Base-by-base conservation (phyloP, 1,140 invertebrate species). In the Galendromus occidentalis region DNA sequence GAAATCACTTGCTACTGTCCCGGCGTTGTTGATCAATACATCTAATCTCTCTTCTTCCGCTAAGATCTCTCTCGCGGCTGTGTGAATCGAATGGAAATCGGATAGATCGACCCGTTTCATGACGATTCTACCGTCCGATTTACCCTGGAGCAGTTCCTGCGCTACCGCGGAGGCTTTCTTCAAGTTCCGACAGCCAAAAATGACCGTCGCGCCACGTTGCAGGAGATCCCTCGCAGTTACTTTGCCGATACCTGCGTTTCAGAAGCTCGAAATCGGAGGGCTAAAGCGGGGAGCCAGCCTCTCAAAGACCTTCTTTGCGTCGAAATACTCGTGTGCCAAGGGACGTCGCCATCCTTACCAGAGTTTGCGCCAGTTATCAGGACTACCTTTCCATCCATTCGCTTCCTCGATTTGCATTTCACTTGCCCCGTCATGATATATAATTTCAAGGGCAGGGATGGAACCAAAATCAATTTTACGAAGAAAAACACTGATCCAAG, bases 11-110 rank as follows among this genome's bases (percentile, higher is more conserved):
- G 47, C 17, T 67, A 1, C 18, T 9, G 63, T 39, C 1, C 85
- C 89, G 17, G 88, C 91, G 78, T 95, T 96, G 73, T 94, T 93
- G 64, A 96, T 84, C 41, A 95, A 77, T 33, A 92, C 79, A 76
- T 95, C 79, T 1, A 94, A 73, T 30, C 79, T 72, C 0, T 80
- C 72, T 72, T 84, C 81, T 0, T 75, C 80, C 5, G 79, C 73
- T 14, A 80, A 71, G 1, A 91, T 74, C 28, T 79, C 76, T 51
- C 81, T 74, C 12, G 83, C 85, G 72, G 86, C 90, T 69, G 82
- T 75, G 67, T 82, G 74, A 0, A 91, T 80, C 22, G 86, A 89
- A 28, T 79, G 76, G 9, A 90, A 75, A 14, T 82, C 88, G 1
- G 78, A 74, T 0, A 91, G 77, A 75, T 91, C 83, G 44, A 89